Conservation (phyloP, 2,113 vertebrate species). For the Aphelocoma coerulescens region DNA sequence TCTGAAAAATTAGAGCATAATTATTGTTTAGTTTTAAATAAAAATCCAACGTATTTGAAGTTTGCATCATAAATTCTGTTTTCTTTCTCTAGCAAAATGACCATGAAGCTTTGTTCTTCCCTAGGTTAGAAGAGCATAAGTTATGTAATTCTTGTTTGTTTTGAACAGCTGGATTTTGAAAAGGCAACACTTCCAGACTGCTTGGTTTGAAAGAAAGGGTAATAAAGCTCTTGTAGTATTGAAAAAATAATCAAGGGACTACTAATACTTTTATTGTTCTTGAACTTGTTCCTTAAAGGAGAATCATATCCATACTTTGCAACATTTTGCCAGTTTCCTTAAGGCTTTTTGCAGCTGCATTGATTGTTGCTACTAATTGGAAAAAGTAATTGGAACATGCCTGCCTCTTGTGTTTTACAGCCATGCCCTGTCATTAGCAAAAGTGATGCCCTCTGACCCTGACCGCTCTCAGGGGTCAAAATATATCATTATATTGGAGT, state of each 20-base stretch:
- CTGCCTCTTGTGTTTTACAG: slow-evolving; percentile 38
- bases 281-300: slow-evolving; percentile 2
- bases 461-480: slow-evolving; percentile 4
- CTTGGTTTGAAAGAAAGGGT: not conserved
- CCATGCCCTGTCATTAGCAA: slow-evolving; percentile 51
- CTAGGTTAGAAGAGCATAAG: not conserved
- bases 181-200: not conserved
- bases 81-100: not conserved
- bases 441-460: slow-evolving; percentile 56
- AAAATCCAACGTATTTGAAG: not conserved
- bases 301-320: not conserved
- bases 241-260: not conserved
- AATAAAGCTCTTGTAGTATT: not conserved
- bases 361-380: slow-evolving; percentile 68
- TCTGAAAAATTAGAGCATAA: not conserved
- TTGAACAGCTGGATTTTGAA: not conserved
- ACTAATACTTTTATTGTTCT: not conserved
- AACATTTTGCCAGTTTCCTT: slow-evolving; percentile 32
- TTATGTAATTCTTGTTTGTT: not conserved
- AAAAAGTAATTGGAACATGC: slow-evolving; percentile 61
- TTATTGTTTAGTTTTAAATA: not conserved
- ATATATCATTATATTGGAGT: slow-evolving; percentile 4
- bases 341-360: slow-evolving; percentile 48
- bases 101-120: not conserved
- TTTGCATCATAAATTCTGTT: not conserved